A percentile compares a stretch with the other conserved stretches of the same genome.
Conservation (phyloP, 2,113 vertebrate species). For the Catharus fuscescens region DNA sequence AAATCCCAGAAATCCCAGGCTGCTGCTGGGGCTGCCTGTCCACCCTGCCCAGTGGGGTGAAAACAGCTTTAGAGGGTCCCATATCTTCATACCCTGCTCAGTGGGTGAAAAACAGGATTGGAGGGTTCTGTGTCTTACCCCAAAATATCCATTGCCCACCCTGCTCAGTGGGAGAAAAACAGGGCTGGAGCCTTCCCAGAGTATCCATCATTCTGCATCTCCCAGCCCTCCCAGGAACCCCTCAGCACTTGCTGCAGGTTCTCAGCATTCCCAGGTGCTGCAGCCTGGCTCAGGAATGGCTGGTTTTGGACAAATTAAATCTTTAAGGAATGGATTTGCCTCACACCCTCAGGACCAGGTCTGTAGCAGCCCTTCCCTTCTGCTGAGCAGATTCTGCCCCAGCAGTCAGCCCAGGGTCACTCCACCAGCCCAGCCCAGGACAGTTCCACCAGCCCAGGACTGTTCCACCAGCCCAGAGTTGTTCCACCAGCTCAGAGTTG, state of each 20-base stretch:
- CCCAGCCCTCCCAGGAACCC: background rate
- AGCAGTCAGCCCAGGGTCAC: background rate
- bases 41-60: background rate
- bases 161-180: background rate
- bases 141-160: background rate
- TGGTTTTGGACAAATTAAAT: background rate
- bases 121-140: rapidly evolving
- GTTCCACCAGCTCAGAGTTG: too few species aligned
- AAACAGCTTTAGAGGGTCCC: background rate
- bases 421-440: background rate
- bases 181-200: background rate
- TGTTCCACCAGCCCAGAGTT: rapidly evolving
- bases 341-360: background rate
- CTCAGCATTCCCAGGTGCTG: background rate
- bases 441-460: rapidly evolving
- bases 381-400: background rate
- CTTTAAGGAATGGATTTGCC: background rate
- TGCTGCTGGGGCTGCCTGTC: background rate
- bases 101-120: too few species aligned
- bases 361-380: background rate
- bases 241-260: background rate
- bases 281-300: background rate
- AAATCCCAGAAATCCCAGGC: background rate
- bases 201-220: background rate
- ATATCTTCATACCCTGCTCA: background rate